Evolutionary conservation across 64 coral and sea anemone species (phyloP).

Genomic region (Dendronephthya gigantea): DNA sequence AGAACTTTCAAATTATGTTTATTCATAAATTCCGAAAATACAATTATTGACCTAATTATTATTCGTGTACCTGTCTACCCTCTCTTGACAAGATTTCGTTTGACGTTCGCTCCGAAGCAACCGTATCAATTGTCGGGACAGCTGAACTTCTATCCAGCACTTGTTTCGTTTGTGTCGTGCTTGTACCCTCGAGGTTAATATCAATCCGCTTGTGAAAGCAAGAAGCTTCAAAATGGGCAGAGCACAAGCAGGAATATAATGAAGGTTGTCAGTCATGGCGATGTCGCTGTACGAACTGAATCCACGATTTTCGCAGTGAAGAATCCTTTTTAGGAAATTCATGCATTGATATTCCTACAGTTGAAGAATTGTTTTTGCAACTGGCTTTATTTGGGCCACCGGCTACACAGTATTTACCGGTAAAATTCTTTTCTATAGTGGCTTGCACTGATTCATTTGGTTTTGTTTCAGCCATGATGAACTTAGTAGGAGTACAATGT

Average conservation of each 20-base stretch:
- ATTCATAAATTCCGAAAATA: constrained; percentile 20
- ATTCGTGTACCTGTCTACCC: constrained; percentile 14
- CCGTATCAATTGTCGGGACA: constrained; percentile 18
- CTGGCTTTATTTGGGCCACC: constrained; percentile 18
- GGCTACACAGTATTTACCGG: constrained; percentile 18
- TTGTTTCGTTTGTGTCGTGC: constrained; percentile 16
- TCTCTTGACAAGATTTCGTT: constrained; percentile 19
- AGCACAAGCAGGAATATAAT: constrained; percentile 17
- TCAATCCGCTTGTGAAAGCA: constrained; percentile 15
- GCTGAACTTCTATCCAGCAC: constrained; percentile 14
- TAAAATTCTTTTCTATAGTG: constrained; percentile 12
- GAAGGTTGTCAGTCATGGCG: constrained; percentile 18
- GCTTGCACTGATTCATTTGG: constrained; percentile 1
- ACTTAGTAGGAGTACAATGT: constrained; percentile 19
- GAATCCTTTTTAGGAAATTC: constrained; percentile 20
- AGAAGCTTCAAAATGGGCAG: constrained; percentile 19
- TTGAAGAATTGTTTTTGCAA: constrained; percentile 20
- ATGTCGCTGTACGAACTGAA: constrained; percentile 19
- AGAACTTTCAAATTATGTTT: constrained; percentile 12
- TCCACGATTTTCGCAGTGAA: constrained; percentile 19
- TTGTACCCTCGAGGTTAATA: constrained; percentile 19
- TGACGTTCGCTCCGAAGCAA: constrained; percentile 6
- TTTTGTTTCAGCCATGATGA: constrained; percentile 16
- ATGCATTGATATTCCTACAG: constrained; percentile 19
- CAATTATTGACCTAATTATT: constrained; percentile 18